Evolutionary conservation across 2,888 invertebrate species (phyloP).

Genomic region (Monoplex corrugatus): DNA sequence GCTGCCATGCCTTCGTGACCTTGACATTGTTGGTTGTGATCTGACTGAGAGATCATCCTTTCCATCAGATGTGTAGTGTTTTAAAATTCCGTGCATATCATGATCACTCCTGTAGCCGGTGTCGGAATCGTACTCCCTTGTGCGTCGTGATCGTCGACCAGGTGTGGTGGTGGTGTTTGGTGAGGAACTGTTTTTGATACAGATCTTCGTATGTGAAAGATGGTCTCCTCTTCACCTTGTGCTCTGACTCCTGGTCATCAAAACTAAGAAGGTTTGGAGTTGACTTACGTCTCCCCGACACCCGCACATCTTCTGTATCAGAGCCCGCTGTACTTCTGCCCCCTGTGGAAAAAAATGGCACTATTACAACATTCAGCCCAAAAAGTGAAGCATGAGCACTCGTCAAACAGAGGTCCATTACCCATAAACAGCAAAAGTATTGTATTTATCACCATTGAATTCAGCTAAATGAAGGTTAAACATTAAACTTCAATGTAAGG

Average conservation of each 20-base stretch:
- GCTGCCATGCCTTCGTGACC: slow-evolving; percentile 40
- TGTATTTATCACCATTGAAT: too few relatives aligned
- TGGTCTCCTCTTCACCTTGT: neutral
- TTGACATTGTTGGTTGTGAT: slow-evolving; percentile 55
- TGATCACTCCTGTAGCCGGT: slow-evolving; percentile 79
- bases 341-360: too few relatives aligned
- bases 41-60: slow-evolving; percentile 49
- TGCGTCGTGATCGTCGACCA: slow-evolving; percentile 59
- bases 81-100: slow-evolving; percentile 63
- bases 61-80: slow-evolving; percentile 46
- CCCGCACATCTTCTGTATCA: slow-evolving; percentile 12
- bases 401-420: too few relatives aligned
- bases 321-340: neutral
- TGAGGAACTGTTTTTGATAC: slow-evolving; percentile 50
- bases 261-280: slow-evolving; percentile 33
- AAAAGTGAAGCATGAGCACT: too few relatives aligned
- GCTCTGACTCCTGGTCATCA: neutral
- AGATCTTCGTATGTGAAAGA: slow-evolving; percentile 51
- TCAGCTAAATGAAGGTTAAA: too few relatives aligned
- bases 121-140: slow-evolving; percentile 78
- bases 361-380: too few relatives aligned
- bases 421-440: too few relatives aligned
- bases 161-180: slow-evolving; percentile 47
- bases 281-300: slow-evolving; percentile 40
- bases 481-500: too few relatives aligned